Conservation (phyloP, 2,797 vertebrate species). For the Notoglanidium macrostoma region DNA sequence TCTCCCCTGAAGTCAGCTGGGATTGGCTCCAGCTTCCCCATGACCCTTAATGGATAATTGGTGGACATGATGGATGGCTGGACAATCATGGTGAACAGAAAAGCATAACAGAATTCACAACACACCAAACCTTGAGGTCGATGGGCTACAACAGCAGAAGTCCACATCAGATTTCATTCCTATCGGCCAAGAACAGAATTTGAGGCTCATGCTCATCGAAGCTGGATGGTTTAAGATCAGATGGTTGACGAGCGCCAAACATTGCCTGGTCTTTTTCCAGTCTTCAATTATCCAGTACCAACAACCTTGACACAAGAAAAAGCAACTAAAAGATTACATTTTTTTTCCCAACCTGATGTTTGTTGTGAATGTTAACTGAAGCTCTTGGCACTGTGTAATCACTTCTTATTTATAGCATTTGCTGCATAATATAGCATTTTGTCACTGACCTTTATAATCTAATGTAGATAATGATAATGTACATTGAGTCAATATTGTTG, state of each 20-base stretch:
- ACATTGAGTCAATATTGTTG: not conserved
- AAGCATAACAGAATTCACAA: not conserved
- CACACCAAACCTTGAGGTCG: not conserved
- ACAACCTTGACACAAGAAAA: not conserved
- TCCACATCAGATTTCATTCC: not conserved
- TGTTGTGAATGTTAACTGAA: not conserved
- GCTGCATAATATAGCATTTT: not conserved
- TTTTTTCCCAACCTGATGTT: not conserved
- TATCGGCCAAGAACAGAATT: not conserved
- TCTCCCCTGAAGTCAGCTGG: too few relatives aligned
- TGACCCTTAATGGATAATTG: too few relatives aligned
- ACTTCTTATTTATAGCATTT: not conserved
- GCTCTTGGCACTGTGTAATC: not conserved
- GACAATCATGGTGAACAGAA: not conserved
- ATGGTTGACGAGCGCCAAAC: not conserved
- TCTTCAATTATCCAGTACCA: not conserved
- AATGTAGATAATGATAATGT: not conserved
- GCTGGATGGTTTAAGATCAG: not conserved
- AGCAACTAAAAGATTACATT: not conserved
- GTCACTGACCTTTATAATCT: not conserved
- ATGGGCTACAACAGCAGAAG: not conserved
- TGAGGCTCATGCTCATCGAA: not conserved
- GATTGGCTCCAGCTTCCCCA: too few relatives aligned
- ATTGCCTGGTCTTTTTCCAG: not conserved
- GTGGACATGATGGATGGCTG: too few relatives aligned